These are phyloP conservation scores for Saccostrea glomerata DNA, from an alignment of 1,140 invertebrate genomes.

Conservation along the genomic window DNA sequence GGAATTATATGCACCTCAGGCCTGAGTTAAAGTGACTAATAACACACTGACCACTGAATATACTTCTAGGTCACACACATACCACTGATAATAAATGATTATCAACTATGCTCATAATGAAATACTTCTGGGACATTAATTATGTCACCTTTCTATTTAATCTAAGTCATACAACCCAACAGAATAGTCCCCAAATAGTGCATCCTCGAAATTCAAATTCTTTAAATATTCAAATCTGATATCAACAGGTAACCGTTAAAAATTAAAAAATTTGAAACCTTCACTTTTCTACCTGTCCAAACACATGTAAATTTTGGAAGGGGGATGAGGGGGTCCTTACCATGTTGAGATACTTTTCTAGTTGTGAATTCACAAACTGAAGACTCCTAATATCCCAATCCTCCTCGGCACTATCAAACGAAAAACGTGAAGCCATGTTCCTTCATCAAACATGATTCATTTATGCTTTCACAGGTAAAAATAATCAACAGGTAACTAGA, in stretches of 20 bases:
- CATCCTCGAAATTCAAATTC: conserved; percentile 11
- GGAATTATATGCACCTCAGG: not conserved
- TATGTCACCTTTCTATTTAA: not conserved
- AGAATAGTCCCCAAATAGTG: not conserved
- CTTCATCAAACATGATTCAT: conserved; percentile 36
- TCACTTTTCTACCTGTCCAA: not conserved
- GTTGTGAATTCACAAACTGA: conserved; percentile 67
- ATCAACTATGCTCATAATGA: not conserved
- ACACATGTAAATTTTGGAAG: not conserved
- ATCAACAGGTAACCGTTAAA: conserved; percentile 17
- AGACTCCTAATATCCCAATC: conserved; percentile 70
- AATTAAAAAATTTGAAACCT: not conserved
- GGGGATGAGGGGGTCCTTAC: conserved; percentile 51
- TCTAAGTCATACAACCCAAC: not conserved
- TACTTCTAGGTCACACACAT: not conserved
- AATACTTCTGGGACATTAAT: conserved; percentile 2
- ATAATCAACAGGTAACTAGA: conserved; percentile 26
- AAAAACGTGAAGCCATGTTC: conserved; percentile 51
- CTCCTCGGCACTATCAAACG: conserved; percentile 70
- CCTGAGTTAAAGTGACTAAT: not conserved
- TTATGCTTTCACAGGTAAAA: conserved; percentile 7
- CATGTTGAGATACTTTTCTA: conserved; percentile 71
- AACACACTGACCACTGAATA: not conserved
- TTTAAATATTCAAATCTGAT: not conserved
- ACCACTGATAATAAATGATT: conserved; percentile 10